Percentiles rank a stretch among this genome's conserved stretches.
These are phyloP conservation scores for Grapholita molesta DNA, from an alignment of 1,140 invertebrate species.

Conservation along the genomic window DNA sequence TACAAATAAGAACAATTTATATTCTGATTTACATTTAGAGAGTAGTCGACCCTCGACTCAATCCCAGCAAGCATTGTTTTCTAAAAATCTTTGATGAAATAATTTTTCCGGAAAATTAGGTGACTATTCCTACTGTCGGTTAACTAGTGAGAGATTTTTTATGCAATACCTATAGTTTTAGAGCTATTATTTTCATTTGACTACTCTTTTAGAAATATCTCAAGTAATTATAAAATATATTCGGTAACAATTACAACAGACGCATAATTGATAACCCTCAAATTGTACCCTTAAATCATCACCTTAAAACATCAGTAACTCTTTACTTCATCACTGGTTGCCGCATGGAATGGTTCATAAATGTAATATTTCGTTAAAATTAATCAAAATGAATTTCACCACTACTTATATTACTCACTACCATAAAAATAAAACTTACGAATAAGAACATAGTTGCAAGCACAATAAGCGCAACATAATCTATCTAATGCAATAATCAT, in stretches of 20 bases:
- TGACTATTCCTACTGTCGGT: too few relatives aligned
- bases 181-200: too few relatives aligned
- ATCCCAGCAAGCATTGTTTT: background rate
- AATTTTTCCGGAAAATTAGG: too few relatives aligned
- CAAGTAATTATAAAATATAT: too few relatives aligned
- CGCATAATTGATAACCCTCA: too few relatives aligned
- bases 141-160: too few relatives aligned
- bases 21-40: background rate
- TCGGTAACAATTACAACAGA: too few relatives aligned
- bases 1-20: background rate
- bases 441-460: background rate
- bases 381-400: background rate
- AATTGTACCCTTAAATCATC: too few relatives aligned
- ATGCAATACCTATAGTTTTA: too few relatives aligned
- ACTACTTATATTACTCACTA: background rate
- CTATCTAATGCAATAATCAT: background rate
- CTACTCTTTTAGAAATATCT: too few relatives aligned
- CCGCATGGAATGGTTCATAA: background rate
- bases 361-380: too few relatives aligned
- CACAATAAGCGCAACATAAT: background rate
- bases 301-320: too few relatives aligned
- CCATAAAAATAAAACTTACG: background rate
- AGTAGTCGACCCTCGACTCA: background rate
- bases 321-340: background rate
- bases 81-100: background rate